Evolutionary conservation across 2,113 vertebrate genomes (phyloP), one percentile per base, ranked within the genome.

Genomic region (Sakesphorus luctuosus): DNA sequence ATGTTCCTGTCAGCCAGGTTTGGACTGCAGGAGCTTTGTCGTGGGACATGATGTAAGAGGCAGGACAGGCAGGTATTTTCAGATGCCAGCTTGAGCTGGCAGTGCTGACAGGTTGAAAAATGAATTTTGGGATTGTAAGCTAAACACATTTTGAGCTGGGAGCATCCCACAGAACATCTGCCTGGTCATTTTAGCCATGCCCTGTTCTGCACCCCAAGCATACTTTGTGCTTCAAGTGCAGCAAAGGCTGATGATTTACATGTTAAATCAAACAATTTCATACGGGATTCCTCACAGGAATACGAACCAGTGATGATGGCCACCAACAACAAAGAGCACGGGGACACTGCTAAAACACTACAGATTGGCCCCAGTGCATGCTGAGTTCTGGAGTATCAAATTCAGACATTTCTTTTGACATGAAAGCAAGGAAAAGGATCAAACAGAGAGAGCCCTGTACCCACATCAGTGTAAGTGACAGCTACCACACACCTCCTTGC

Each of bases 131-230:
- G 52, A 49, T 62, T 83, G 86, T 92, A 87, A 89, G 35, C 72
- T 81, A 81, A 94, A 90, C 87, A 67, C 59, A 47, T 87, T 89
- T 87, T 35, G 68, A 92, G 61, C 72, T 84, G 86, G 93, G 80
- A 95, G 69, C 80, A 72, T 93, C 90, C 46, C 59, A 66, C 75
- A 88, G 69, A 87, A 88, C 88, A 87, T 89, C 93, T 94, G 90
- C 88, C 62, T 52, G 74, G 89, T 96, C 92, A 62, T 84, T 94
- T 87, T 61, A 88, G 56, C 66, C 40, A 18, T 73, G 56, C 67
- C 86, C 85, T 87, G 47, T 81, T 91, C 71, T 90, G 84, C 47
- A 76, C 61, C 52, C 52, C 47, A 53, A 63, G 66, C 92, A 95
- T 23, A 11, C 72, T 79, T 47, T 50, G 66, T 5, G 14, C 52